Conservation (phyloP, 2,888 invertebrate species). For the Cerastoderma edule region DNA sequence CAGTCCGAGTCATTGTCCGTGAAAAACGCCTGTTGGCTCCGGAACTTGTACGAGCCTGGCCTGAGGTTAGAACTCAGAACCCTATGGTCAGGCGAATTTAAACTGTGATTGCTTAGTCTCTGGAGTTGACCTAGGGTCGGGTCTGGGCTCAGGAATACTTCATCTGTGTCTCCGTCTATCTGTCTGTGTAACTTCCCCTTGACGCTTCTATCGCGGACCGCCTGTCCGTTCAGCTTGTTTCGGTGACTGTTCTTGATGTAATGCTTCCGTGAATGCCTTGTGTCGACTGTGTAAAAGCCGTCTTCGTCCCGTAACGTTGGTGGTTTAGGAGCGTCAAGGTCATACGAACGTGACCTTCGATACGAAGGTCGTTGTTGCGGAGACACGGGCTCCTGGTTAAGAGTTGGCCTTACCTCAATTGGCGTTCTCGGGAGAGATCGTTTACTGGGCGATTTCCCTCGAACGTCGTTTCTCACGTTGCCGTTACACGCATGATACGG, state of each 20-base stretch:
- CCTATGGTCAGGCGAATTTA: conserved; percentile 5
- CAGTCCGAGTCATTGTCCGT: too few relatives aligned
- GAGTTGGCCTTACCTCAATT: conserved; percentile 21
- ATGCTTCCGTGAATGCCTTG: conserved; percentile 24
- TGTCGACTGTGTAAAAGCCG: conserved; percentile 36
- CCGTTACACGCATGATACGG: conserved; percentile 11
- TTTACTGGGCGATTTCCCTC: conserved; percentile 9
- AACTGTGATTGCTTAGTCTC: conserved; percentile 6
- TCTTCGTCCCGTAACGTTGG: conserved; percentile 2
- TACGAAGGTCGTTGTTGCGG: conserved; percentile 30
- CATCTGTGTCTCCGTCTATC: background rate
- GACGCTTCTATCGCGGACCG: conserved; percentile 16
- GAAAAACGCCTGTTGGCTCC: conserved; percentile 17
- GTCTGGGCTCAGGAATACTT: conserved; percentile 5
- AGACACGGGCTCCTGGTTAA: background rate
- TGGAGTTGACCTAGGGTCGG: conserved; percentile 17
- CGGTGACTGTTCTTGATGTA: conserved; percentile 28
- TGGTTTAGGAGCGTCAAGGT: conserved; percentile 26
- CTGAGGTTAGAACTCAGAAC: conserved; percentile 12
- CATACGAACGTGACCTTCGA: conserved; percentile 47
- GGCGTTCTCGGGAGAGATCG: conserved; percentile 37
- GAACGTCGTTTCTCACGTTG: background rate
- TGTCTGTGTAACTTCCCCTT: conserved; percentile 27
- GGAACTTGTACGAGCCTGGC: conserved; percentile 16
- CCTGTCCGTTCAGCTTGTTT: conserved; percentile 8